A percentile compares a stretch with the other conserved stretches of the same genome.
Evolutionary conservation across 2,797 vertebrate species (phyloP).

Genomic region (Danio albolineatus): DNA sequence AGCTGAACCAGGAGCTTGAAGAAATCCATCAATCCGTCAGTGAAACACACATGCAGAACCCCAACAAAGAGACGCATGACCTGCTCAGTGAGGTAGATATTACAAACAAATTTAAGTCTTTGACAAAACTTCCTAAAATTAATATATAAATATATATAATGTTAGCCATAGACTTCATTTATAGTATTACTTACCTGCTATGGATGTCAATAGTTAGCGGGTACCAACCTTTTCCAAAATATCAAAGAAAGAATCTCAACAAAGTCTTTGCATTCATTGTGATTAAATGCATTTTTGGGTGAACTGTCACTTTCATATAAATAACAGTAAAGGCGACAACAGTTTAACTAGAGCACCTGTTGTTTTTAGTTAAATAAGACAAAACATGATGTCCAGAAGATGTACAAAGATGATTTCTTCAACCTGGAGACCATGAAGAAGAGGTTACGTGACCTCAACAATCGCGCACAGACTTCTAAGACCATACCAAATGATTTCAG

Average conservation of each 20-base stretch:
- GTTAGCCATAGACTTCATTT: too few relatives aligned
- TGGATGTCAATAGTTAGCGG: too few relatives aligned
- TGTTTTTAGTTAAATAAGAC: constrained; percentile 67
- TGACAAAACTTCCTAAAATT: not conserved
- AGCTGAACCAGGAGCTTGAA: constrained; percentile 67
- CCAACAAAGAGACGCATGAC: constrained; percentile 57
- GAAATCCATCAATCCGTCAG: constrained; percentile 63
- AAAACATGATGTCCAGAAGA: constrained; percentile 55
- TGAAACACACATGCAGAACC: constrained; percentile 56
- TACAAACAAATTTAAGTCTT: not conserved
- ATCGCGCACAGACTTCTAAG: constrained; percentile 69
- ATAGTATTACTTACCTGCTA: too few relatives aligned
- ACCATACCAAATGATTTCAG: constrained; percentile 71
- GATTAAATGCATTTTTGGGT: too few relatives aligned
- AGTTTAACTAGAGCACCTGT: not conserved
- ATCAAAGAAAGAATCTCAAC: too few relatives aligned
- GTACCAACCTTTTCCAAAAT: too few relatives aligned
- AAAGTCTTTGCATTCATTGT: too few relatives aligned
- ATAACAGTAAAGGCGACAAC: not conserved
- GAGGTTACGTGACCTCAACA: constrained; percentile 72
- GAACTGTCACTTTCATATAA: not conserved
- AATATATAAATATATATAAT: too few relatives aligned
- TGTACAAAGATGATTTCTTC: constrained; percentile 64
- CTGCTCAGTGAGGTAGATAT: constrained; percentile 70
- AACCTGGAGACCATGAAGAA: constrained; percentile 75